Evolutionary conservation across 1,140 invertebrate species (phyloP).

Genomic region (Sitodiplosis mosellana): DNA sequence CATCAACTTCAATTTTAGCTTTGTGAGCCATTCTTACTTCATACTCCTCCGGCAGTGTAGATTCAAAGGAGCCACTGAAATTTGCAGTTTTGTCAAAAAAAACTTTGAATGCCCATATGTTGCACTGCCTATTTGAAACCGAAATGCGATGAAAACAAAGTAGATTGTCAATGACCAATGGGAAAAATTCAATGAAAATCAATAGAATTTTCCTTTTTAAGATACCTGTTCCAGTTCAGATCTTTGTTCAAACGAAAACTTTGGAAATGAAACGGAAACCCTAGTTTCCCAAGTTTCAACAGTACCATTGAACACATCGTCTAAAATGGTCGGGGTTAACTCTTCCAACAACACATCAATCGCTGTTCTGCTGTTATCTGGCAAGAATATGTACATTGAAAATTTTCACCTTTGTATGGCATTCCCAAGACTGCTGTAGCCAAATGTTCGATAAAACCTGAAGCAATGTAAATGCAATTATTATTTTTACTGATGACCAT

Average conservation of each 20-base stretch:
- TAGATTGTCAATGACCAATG: neutral
- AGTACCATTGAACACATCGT: conserved; percentile 37
- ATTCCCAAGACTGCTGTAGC: conserved; percentile 66
- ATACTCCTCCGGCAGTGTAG: conserved; percentile 18
- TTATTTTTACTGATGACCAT: too few relatives aligned
- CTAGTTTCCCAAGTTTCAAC: conserved; percentile 11
- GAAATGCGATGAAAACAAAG: conserved; percentile 7
- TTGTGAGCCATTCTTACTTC: neutral
- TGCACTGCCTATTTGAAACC: conserved; percentile 32
- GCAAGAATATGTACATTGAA: conserved; percentile 71
- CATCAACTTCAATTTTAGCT: too few relatives aligned
- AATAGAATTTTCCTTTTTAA: too few relatives aligned
- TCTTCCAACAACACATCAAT: conserved; percentile 36
- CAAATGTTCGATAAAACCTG: conserved; percentile 33
- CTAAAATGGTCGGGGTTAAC: conserved; percentile 37
- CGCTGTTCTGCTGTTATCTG: conserved; percentile 45
- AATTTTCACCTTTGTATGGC: conserved; percentile 57
- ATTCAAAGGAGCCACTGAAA: conserved; percentile 36
- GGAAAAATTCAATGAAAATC: neutral
- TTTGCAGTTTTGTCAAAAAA: conserved; percentile 45
- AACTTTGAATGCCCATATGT: conserved; percentile 41
- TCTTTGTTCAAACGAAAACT: conserved; percentile 58
- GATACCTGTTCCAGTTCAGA: conserved; percentile 20
- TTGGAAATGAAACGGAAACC: conserved; percentile 63
- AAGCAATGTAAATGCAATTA: too few relatives aligned